Evolutionary conservation across 2,888 invertebrate species (phyloP), one percentile per base, ranked within the genome.

Genomic region (Seira ritae): DNA sequence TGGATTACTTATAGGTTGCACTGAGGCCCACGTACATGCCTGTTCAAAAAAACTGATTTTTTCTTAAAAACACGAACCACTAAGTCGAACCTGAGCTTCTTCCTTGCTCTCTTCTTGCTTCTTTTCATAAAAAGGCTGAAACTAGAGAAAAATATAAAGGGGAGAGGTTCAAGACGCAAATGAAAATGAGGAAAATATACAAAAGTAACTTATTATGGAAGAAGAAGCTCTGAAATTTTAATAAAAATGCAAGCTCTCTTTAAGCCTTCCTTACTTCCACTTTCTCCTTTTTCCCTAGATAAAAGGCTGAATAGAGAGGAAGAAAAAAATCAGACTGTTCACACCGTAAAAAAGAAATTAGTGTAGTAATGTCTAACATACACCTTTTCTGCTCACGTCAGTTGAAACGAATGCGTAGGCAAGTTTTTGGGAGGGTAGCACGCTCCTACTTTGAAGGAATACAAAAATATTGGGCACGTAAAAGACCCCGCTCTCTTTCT

Each of bases 41-140:
- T 72, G 62, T 70, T 68, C 23, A 31, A 31, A 20, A 12, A 1
- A 37, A 31, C n/a, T 71, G n/a, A 50, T 75, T 81, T 81, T 70
- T 66, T 75, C 74, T 74, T 70, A 46, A 66, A 70, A 74, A 74
- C 80, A 81, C 62, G 73, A 81, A 75, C 74, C 70, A 81, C 75
- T 81, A 81, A 42, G 12, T 81, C 74, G 70, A 81, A 81, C 75
- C 62, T 81, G 75, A 81, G 70, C 80, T 70, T 42, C 12, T n/a
- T n/a, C n/a, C n/a, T 42, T 60, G 46, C 23, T 72, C 22, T 74
- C 50, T 55, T 22, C 37, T 71, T 78, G 71, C 71, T 65, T 65
- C 15, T 65, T 31, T n/a, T 0, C 19, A 23, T n/a, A 17, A 6
- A 10, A 68, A 68, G 67, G 24, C 19, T 19, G 17, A n/a, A 69